phyloP scores from a whole-genome alignment of 2,113 vertebrate genomes.

The Noturus placidus region DNA sequence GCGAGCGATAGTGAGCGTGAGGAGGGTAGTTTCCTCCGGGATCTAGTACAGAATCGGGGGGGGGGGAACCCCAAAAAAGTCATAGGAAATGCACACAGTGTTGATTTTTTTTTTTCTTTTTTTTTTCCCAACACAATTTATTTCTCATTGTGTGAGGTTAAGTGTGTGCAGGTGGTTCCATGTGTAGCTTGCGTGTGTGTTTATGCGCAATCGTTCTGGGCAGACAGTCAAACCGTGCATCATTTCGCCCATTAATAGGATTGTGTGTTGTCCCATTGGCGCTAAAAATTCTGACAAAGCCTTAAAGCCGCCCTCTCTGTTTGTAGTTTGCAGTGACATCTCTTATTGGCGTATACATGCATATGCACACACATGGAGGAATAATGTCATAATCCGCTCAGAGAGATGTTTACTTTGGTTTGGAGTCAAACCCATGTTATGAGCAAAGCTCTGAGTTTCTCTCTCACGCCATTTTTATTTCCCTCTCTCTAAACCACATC shows the following conservation, averaged over 20 bases:
- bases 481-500: background rate
- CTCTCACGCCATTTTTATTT: background rate
- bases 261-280: no score
- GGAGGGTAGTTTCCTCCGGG: background rate
- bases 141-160: conserved; percentile 61
- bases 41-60: background rate
- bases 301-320: background rate
- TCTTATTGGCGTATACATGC: background rate
- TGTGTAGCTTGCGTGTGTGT: conserved; percentile 7
- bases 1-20: background rate
- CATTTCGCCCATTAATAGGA: background rate
- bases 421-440: conserved; percentile 2
- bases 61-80: no score
- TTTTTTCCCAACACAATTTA: conserved; percentile 20
- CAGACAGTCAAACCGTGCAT: background rate
- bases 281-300: background rate
- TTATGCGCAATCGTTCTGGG: conserved; percentile 8
- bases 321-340: conserved; percentile 3
- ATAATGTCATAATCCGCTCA: conserved; percentile 8
- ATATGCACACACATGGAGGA: background rate
- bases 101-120: background rate
- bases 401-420: conserved; percentile 25
- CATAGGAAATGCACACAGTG: conserved; percentile 7
- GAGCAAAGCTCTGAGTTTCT: background rate
- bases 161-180: conserved; percentile 6